Evolutionary conservation across 2,797 vertebrate species (phyloP).

Genomic region (Denticeps clupeoides): DNA sequence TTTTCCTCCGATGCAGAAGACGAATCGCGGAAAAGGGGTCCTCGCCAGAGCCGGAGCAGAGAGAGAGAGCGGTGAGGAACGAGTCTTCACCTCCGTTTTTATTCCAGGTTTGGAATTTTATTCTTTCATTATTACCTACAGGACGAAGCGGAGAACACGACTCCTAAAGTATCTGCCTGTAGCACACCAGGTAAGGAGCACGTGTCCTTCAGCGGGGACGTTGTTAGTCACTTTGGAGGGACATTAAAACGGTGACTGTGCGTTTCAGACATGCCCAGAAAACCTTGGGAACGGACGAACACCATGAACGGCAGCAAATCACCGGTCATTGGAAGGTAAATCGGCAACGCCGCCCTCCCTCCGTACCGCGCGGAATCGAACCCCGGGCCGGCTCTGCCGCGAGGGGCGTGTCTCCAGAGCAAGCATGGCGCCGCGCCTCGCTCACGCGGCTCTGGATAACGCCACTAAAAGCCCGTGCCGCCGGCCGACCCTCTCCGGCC

Average conservation of each 20-base stretch:
- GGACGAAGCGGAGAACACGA: conserved; percentile 77
- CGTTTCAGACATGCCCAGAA: conserved; percentile 79
- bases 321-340: conserved; percentile 93
- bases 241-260: too few relatives aligned
- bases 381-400: background rate
- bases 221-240: too few relatives aligned
- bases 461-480: too few relatives aligned
- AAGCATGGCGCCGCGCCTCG: too few relatives aligned
- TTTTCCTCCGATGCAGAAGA: conserved; percentile 60
- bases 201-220: too few relatives aligned
- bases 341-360: too few relatives aligned
- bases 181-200: conserved; percentile 80
- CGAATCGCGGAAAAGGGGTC: conserved; percentile 95
- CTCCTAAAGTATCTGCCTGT: conserved; percentile 80
- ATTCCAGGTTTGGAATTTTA: background rate
- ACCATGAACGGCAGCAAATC: conserved; percentile 98
- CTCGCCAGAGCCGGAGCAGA: conserved; percentile 80
- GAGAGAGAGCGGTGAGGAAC: conserved; percentile 69
- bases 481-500: too few relatives aligned
- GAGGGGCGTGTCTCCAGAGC: too few relatives aligned
- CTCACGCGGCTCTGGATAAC: too few relatives aligned
- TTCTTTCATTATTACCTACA: conserved; percentile 46
- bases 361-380: background rate
- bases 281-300: conserved; percentile 94
- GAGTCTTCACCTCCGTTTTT: background rate